These are phyloP conservation scores for Anneissia japonica DNA, from an alignment of 35 echinoderm and acorn worm species.

Conservation along the genomic window DNA sequence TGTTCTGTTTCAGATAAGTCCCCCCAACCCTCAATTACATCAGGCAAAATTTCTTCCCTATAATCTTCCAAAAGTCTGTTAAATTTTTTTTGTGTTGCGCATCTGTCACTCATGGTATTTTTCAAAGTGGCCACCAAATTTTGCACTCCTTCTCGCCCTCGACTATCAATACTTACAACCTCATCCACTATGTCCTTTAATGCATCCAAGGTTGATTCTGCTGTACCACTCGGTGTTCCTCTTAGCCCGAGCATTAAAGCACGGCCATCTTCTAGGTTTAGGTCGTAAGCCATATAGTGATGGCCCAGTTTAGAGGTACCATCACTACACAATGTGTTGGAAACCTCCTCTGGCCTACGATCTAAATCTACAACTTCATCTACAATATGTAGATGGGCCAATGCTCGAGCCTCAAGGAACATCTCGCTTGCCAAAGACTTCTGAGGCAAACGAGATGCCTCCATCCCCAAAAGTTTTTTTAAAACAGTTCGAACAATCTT, in stretches of 20 bases:
- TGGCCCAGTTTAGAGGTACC: conserved; percentile 16
- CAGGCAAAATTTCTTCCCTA: conserved; percentile 19
- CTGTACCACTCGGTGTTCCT: conserved; percentile 13
- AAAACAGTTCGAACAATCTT: neutral
- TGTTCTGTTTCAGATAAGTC: conserved; percentile 12
- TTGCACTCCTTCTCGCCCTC: neutral
- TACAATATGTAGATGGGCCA: neutral
- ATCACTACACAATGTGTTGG: conserved; percentile 34
- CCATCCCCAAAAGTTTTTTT: neutral
- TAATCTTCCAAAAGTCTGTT: conserved; percentile 11
- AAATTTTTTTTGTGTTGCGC: conserved; percentile 32
- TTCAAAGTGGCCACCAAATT: conserved; percentile 21
- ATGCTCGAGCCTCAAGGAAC: conserved; percentile 16
- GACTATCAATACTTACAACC: neutral
- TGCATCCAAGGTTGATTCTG: neutral
- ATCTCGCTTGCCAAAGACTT: neutral
- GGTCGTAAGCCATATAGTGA: conserved; percentile 10
- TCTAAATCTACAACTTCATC: too few relatives aligned
- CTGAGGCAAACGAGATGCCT: conserved; percentile 9
- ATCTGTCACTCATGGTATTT: conserved; percentile 46
- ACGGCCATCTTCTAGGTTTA: neutral
- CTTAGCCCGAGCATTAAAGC: conserved; percentile 13
- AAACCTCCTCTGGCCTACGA: neutral
- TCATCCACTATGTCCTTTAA: conserved; percentile 38
- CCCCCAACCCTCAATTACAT: neutral